Evolutionary conservation across 2,797 vertebrate genomes (phyloP).

Genomic region (Clarias laeviceps): DNA sequence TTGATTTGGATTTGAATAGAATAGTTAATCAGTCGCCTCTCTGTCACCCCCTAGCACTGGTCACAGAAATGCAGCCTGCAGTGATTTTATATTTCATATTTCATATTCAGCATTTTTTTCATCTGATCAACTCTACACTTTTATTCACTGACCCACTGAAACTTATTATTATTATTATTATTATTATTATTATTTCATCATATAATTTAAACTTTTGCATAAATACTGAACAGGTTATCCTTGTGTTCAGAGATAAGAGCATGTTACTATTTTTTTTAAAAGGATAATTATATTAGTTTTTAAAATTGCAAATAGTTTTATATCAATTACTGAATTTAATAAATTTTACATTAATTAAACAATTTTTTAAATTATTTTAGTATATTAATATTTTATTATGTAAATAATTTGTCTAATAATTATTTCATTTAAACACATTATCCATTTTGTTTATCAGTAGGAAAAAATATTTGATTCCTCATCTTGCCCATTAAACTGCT

Average conservation of each 20-base stretch:
- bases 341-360: neutral
- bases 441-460: neutral
- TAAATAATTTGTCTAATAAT: neutral
- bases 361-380: neutral
- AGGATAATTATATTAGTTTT: neutral
- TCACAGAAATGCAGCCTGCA: constrained; percentile 46
- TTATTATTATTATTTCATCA: neutral
- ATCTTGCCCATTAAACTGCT: neutral
- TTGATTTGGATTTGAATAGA: constrained; percentile 64
- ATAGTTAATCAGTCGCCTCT: constrained; percentile 65
- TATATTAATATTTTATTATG: neutral
- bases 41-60: constrained; percentile 61
- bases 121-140: neutral
- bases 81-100: constrained; percentile 34
- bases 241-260: neutral
- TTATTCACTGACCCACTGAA: neutral
- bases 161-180: neutral
- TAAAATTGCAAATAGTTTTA: neutral
- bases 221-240: neutral
- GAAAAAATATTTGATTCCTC: neutral
- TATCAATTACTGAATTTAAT: neutral
- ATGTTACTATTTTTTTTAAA: neutral
- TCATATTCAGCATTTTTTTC: neutral
- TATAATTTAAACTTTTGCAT: too few relatives aligned
- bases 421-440: neutral